Base-by-base conservation (phyloP, 2,113 vertebrate species). In the Pholis gunnellus region DNA sequence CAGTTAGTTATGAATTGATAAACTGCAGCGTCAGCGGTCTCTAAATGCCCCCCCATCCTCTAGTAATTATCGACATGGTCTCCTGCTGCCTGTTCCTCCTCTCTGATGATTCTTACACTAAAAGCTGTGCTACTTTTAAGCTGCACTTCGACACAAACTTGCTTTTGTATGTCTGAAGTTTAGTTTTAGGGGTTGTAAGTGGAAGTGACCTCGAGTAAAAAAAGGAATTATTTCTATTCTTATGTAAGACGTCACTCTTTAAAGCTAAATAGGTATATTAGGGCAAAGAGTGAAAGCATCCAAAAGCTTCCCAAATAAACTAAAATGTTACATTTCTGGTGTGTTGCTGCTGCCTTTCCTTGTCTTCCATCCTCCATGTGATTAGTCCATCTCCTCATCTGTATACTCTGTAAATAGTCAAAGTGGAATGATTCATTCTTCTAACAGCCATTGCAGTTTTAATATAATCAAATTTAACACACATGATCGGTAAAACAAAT, bases 31-130 rank as follows among this genome's bases (percentile, higher is more conserved):
- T 91, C 83, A 86, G 81, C 75, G 38, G 34, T 34, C 34, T 90
- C 82, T 85, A 87, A 92, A 82, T 60, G 81, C 83, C 34, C 34
- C 34, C 60, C 20, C 34, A 67, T 67, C 63, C n/a, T 83, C 77
- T 25, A 29, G 78, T 80, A 91, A 90, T 91, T 87, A 79, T 83
- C 6, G 25, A 63, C 84, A 75, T 79, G 63, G 73, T 77, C 54
- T 74, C 70, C 59, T 75, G 74, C 54, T 75, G 73, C 57, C 63
- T 57, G 34, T 64, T 86, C 63, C 56, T 77, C 29, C 59, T 44
- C 57, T 64, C 29, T 67, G 69, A 31, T 84, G 57, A 84, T 84
- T 87, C 70, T 69, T 69, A 81, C 79, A 83, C 72, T 31, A 17
- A 34, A 52, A 27, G 75, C 57, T 29, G 18, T 56, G 34, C 64